phyloP scores from a whole-genome alignment of 2,113 vertebrate species.

The Triplophysa dalaica region DNA sequence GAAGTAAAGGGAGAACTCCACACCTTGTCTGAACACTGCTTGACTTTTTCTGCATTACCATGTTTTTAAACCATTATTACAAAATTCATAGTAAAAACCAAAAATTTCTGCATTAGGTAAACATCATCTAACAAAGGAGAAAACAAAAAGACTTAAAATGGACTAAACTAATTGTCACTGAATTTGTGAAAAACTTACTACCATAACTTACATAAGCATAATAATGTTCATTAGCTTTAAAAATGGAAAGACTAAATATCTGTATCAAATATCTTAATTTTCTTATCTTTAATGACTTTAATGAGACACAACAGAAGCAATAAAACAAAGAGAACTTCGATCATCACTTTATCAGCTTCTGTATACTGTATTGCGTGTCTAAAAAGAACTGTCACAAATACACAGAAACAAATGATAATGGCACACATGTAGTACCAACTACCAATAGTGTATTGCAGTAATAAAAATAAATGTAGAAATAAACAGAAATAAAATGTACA shows the following conservation, averaged over 20 bases:
- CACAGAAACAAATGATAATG: too few species aligned
- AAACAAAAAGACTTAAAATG: not conserved
- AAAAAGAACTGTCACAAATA: not conserved
- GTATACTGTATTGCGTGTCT: not conserved
- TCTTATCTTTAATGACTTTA: not conserved
- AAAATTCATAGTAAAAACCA: not conserved
- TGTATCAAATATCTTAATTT: not conserved
- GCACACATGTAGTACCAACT: too few species aligned
- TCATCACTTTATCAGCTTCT: not conserved
- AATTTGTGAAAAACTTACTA: not conserved
- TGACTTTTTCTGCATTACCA: not conserved
- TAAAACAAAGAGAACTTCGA: not conserved
- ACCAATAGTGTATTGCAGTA: too few species aligned
- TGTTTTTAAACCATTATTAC: not conserved
- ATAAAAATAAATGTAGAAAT: too few species aligned
- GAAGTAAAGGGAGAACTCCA: not conserved
- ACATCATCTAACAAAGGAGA: too few species aligned
- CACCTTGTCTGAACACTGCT: not conserved
- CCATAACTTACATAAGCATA: too few species aligned
- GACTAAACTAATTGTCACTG: not conserved
- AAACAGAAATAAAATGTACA: too few species aligned
- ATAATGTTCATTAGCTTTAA: too few species aligned
- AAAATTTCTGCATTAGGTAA: not conserved
- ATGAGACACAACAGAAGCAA: slow-evolving; percentile 3
- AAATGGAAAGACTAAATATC: too few species aligned